Conservation (phyloP, 2,888 invertebrate genomes). For the Sesia bembeciformis region DNA sequence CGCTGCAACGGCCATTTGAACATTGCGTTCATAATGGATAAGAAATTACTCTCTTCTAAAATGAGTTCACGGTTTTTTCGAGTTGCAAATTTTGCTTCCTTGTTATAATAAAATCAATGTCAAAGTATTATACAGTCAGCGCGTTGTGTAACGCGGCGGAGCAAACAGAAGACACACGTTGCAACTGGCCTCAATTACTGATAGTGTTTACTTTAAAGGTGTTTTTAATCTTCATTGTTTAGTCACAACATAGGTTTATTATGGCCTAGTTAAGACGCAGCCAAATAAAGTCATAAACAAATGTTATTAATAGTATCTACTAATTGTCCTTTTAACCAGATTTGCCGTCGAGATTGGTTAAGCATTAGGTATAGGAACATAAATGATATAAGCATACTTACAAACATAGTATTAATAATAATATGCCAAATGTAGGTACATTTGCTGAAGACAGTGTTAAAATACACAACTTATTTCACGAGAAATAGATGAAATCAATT, state of each 20-base stretch:
- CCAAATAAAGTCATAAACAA: too few relatives aligned
- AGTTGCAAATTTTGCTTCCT: constrained; percentile 29
- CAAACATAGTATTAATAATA: too few relatives aligned
- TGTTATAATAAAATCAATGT: constrained; percentile 33
- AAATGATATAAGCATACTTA: too few relatives aligned
- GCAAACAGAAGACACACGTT: neutral
- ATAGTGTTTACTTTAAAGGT: constrained; percentile 4
- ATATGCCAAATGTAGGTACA: too few relatives aligned
- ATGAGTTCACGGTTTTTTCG: constrained; percentile 11
- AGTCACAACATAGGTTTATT: neutral
- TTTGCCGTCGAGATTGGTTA: too few relatives aligned
- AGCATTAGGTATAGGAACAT: too few relatives aligned
- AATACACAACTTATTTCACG: too few relatives aligned
- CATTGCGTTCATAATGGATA: neutral
- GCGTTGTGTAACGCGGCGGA: constrained; percentile 2
- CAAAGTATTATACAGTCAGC: constrained; percentile 30
- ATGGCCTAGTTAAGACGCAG: neutral
- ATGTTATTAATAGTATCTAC: too few relatives aligned
- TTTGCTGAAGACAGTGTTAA: too few relatives aligned
- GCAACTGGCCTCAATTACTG: constrained; percentile 8
- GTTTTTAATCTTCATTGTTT: constrained; percentile 5
- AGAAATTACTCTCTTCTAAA: constrained; percentile 2
- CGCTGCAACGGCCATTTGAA: neutral
- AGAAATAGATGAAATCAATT: too few relatives aligned
- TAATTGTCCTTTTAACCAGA: too few relatives aligned